A percentile compares a stretch with the other conserved stretches of the same genome.
These are phyloP conservation scores for Mus caroli DNA, from an alignment of 2,797 vertebrate species.

Conservation along the genomic window DNA sequence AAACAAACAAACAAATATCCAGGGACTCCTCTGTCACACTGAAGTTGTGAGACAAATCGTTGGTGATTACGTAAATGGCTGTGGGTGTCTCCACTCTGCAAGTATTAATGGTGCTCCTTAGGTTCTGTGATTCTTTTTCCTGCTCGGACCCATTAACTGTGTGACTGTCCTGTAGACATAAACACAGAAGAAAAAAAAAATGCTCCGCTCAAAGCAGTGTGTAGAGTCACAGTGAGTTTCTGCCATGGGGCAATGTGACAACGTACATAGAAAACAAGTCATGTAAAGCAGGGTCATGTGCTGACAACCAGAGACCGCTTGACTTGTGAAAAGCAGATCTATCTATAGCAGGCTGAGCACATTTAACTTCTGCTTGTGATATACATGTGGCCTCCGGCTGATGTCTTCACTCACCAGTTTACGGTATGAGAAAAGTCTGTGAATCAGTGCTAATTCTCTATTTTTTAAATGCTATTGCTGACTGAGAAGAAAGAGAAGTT, in stretches of 20 bases:
- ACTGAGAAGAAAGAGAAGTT: neutral
- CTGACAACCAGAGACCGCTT: neutral
- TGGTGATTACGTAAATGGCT: slow-evolving; percentile 56
- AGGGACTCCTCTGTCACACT: slow-evolving; percentile 17
- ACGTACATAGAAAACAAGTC: slow-evolving; percentile 41
- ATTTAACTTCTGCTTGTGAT: slow-evolving; percentile 41
- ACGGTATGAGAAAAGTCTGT: neutral
- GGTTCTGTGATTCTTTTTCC: slow-evolving; percentile 31
- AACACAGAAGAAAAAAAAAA: neutral
- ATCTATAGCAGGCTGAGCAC: neutral
- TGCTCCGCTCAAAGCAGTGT: neutral
- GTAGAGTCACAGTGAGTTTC: slow-evolving; percentile 31
- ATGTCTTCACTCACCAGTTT: slow-evolving; percentile 55
- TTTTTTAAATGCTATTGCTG: neutral
- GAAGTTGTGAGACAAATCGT: slow-evolving; percentile 41
- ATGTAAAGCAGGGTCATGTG: too few species aligned
- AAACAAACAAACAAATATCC: neutral
- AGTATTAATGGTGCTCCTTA: slow-evolving; percentile 43
- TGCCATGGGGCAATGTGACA: neutral
- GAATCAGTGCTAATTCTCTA: slow-evolving; percentile 12
- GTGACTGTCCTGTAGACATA: slow-evolving; percentile 53
- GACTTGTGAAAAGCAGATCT: slow-evolving; percentile 16
- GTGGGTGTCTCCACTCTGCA: neutral
- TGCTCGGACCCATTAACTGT: slow-evolving; percentile 22
- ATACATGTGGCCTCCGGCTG: neutral